These are phyloP conservation scores for Steinernema feltiae DNA, from an alignment of 1,140 invertebrate genomes.

Conservation along the genomic window DNA sequence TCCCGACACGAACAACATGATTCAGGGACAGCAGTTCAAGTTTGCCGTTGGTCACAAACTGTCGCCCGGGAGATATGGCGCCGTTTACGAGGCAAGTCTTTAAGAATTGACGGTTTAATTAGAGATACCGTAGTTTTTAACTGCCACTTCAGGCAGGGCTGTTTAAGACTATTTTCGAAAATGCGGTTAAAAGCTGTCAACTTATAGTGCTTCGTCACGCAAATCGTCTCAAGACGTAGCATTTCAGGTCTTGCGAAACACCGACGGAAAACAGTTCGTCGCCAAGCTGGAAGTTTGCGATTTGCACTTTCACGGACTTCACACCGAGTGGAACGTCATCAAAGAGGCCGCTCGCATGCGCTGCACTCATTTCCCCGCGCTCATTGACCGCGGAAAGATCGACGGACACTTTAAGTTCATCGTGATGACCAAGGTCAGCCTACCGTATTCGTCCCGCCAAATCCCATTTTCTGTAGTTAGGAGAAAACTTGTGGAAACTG, in stretches of 20 bases:
- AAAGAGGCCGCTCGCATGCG: constrained; percentile 40
- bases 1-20: constrained; percentile 47
- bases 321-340: constrained; percentile 53
- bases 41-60: constrained; percentile 52
- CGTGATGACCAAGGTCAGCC: constrained; percentile 52
- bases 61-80: constrained; percentile 47
- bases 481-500: constrained; percentile 50
- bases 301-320: constrained; percentile 43
- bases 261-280: constrained; percentile 49
- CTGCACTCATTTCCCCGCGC: constrained; percentile 35
- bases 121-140: too few relatives aligned
- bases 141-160: too few relatives aligned
- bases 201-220: too few relatives aligned
- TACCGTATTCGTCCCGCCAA: too few relatives aligned
- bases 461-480: constrained; percentile 46
- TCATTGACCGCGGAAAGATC: constrained; percentile 55
- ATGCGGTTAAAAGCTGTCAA: too few relatives aligned
- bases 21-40: constrained; percentile 42
- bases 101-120: constrained; percentile 13
- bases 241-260: constrained; percentile 44
- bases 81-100: constrained; percentile 47
- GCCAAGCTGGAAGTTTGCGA: constrained; percentile 55
- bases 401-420: constrained; percentile 57
- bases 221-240: neutral
- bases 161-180: too few relatives aligned